phyloP scores from a whole-genome alignment of 2,113 vertebrate genomes.

The Dinomys branickii region DNA sequence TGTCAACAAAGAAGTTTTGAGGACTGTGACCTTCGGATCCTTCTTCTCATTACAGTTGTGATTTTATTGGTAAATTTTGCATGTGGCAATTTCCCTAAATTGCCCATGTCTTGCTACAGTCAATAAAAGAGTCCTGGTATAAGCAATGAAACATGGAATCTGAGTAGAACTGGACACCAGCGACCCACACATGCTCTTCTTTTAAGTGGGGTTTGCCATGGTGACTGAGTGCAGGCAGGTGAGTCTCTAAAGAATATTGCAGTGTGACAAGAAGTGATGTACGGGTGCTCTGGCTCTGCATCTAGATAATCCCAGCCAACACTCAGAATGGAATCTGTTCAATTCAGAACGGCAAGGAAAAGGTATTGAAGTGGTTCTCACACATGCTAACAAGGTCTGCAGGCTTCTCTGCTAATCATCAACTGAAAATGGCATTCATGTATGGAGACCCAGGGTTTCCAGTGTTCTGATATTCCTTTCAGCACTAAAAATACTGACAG shows the following conservation, averaged over 20 bases:
- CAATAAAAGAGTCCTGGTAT: not conserved
- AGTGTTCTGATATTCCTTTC: not conserved
- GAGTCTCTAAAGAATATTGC: not conserved
- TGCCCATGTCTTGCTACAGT: not conserved
- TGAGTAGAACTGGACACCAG: not conserved
- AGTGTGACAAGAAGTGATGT: not conserved
- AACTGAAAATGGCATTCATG: not conserved
- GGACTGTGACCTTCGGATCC: accelerated
- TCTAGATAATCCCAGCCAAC: not conserved
- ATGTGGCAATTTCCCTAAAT: not conserved
- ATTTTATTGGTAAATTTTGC: not conserved
- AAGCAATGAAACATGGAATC: not conserved
- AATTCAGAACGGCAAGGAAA: not conserved
- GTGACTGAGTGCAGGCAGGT: no score
- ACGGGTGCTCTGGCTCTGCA: accelerated
- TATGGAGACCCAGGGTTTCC: not conserved
- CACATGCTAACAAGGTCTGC: not conserved
- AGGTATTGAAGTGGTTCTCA: not conserved
- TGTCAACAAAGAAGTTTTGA: not conserved
- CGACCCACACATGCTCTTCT: not conserved
- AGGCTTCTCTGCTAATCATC: not conserved
- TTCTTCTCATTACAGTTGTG: not conserved
- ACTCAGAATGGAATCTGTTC: not conserved
- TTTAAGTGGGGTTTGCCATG: not conserved
- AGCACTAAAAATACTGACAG: not conserved